phyloP scores from a whole-genome alignment of 2,888 invertebrate species.

The Meandrusa payeni region DNA sequence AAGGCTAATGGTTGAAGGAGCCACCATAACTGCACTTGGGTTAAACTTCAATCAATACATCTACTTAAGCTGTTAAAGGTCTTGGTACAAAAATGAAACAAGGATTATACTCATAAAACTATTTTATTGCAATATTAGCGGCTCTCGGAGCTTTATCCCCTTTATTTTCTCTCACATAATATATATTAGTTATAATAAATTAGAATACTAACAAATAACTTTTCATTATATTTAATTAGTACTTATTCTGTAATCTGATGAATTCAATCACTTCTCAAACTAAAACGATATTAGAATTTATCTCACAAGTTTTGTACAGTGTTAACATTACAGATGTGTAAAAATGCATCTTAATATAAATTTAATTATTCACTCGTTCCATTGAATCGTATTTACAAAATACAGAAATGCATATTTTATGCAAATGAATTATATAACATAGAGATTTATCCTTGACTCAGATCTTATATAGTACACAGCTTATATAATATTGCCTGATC shows the following conservation, averaged over 20 bases:
- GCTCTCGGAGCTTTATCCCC: slow-evolving; percentile 30
- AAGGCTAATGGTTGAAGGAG: no score
- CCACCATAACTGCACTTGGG: no score
- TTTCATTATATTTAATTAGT: background rate
- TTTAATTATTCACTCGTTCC: no score
- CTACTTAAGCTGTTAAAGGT: background rate
- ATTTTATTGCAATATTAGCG: slow-evolving; percentile 38
- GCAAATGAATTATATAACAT: background rate
- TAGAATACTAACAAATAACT: slow-evolving; percentile 12
- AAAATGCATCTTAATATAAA: no score
- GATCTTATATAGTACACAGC: background rate
- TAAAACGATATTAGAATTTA: no score
- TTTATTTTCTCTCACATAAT: slow-evolving; percentile 17
- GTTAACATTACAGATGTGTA: no score
- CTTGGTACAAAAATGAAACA: slow-evolving; percentile 8
- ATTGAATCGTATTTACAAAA: slow-evolving; percentile 5
- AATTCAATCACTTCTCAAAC: no score
- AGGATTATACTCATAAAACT: background rate
- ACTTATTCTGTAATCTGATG: slow-evolving; percentile 15
- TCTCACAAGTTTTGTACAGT: no score
- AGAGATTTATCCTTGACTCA: background rate
- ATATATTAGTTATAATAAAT: slow-evolving; percentile 24
- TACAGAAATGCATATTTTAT: background rate
- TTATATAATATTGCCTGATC: no score
- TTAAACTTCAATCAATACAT: no score